Conservation (phyloP, 2,113 vertebrate species). For the Zosterops hypoxanthus region DNA sequence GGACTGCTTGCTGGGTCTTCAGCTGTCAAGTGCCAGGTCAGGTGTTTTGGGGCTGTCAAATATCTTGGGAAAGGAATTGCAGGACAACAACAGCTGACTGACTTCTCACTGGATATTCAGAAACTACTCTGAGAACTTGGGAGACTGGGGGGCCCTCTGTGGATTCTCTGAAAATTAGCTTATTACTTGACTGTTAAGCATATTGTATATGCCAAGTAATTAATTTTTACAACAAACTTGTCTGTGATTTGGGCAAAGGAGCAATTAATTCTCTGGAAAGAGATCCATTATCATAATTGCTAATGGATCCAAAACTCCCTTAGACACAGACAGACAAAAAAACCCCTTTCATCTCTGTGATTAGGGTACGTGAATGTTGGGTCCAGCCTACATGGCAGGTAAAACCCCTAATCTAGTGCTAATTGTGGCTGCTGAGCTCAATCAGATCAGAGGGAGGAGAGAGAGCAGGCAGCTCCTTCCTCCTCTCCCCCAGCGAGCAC, state of each 20-base stretch:
- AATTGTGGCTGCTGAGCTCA: neutral
- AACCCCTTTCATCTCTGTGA: neutral
- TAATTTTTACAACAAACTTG: constrained; percentile 71
- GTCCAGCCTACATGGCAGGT: neutral
- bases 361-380: neutral
- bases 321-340: constrained; percentile 34
- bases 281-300: constrained; percentile 62
- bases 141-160: neutral
- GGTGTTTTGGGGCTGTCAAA: neutral
- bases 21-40: neutral
- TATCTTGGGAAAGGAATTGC: neutral
- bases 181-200: constrained; percentile 53
- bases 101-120: neutral
- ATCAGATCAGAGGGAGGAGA: neutral
- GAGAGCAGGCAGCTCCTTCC: neutral
- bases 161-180: constrained; percentile 53
- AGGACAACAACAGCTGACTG: neutral
- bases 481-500: neutral
- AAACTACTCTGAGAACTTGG: neutral
- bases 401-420: neutral
- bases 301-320: constrained; percentile 52
- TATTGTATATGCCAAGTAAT: constrained; percentile 58
- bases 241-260: constrained; percentile 44
- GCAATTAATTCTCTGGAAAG: constrained; percentile 58
- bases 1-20: neutral